Evolutionary conservation across 2,888 invertebrate species (phyloP), one percentile per base, ranked within the genome.

Genomic region (Drosophila merina): DNA sequence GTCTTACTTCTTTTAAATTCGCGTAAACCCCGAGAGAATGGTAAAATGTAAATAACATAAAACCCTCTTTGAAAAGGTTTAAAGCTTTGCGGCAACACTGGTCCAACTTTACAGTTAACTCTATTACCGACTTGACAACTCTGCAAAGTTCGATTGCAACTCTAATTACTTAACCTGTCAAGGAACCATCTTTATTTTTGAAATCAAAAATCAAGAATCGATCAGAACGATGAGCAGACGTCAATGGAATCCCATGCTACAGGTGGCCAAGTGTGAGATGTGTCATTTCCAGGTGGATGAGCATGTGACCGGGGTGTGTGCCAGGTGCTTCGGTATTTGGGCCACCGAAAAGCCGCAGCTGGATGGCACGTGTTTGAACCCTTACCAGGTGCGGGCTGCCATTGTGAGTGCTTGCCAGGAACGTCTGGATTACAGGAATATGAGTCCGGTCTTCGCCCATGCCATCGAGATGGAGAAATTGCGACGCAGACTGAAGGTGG

Each of bases 261-360:
- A 55, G 14, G 38, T 64, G 26, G 47, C 59, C 36, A 74, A 63
- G 14, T 80, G 79, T 20, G 69, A 86, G 20, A 72, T 66, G 80
- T 80, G 79, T 14, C 55, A 56, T 20, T 52, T 60, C n/a, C 28
- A 3, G 6, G 64, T 66, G 7, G 54, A 55, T n/a, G 68, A 80
- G 25, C 68, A 52, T 9, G 38, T 70, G 6, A 38, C 38, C 5
- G 77, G 84, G 0, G 57, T 80, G 5, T 80, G 79, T 25, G 59
- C 33, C n/a, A 56, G 69, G 1, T 80, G 79, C 10, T 51, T 60
- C 1, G 0, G 8, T 0, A 57, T 86, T 20, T 80, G 84, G 86
- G 31, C 62, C 4, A 56, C 20, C 4, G 44, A 14, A 9, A 50
- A 38, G 3, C 50, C 42, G 0, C 47, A 36, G 1, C 14, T 33